Base-by-base conservation (phyloP, 2,888 invertebrate genomes). In the Lepidochrysops patricia region DNA sequence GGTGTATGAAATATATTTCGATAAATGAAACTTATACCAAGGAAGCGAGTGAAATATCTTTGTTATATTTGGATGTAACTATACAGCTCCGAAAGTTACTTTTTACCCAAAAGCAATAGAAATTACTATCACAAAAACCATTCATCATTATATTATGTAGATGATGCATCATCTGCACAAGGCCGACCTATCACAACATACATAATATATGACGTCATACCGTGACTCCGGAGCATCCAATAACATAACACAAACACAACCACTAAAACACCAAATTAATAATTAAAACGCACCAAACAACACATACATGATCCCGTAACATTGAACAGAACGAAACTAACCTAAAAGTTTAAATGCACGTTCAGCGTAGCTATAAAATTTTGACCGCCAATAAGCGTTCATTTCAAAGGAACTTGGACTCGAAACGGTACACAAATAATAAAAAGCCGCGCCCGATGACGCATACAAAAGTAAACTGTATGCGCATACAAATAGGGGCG, bases 341-440 rank as follows among this genome's bases (percentile, higher is more conserved):
- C 84, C 85, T 84, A 82, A 80, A 83, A 83, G 76, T 70, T 64
- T 70, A 70, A 72, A 72, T 70, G 69, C 69, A 70, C 77, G 72
- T 72, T 72, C 70, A 73, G 65, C 72, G 72, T 72, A 72, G 72
- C 66, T 64, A 67, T 80, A 82, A 84, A 85, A 87, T 77, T 79
- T 84, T 83, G 85, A 84, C 83, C 86, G 78, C 76, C 82, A 75
- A 81, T 78, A 79, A 77, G 77, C 73, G 75, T 70, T 76, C 67
- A 67, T 69, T 76, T 75, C 75, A 74, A 77, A 78, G 77, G 77
- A 77, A 78, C 78, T 74, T 72, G 71, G 75, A 74, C 75, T 74
- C 70, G 72, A 72, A 71, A 72, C 69, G 60, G 61, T 67, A 63
- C 63, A 66, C 67, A 54, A 37, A 57, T 27, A 12, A 49, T 60